These are phyloP conservation scores for Astur gentilis DNA, from an alignment of 2,113 vertebrate genomes.

Conservation along the genomic window DNA sequence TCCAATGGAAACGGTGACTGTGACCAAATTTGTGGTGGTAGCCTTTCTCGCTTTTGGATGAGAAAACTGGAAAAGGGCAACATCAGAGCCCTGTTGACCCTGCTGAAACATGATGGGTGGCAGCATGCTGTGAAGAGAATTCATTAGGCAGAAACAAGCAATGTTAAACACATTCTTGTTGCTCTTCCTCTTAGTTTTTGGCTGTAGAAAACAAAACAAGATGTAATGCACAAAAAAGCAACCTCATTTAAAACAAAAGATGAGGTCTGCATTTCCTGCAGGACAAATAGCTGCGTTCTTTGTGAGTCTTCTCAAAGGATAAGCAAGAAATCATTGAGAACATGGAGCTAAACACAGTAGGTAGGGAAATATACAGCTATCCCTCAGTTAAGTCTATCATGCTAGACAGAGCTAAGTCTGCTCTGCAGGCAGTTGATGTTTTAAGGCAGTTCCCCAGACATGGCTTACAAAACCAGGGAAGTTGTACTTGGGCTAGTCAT, in stretches of 20 bases:
- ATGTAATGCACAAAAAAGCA: background rate
- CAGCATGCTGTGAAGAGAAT: constrained; percentile 47
- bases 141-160: background rate
- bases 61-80: background rate
- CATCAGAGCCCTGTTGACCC: background rate
- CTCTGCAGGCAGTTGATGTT: background rate
- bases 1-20: background rate
- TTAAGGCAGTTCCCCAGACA: background rate
- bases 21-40: background rate
- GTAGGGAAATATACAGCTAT: background rate
- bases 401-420: background rate
- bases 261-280: background rate
- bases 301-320: background rate
- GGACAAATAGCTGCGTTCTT: background rate
- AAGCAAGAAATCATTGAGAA: background rate
- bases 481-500: background rate
- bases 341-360: background rate
- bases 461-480: background rate
- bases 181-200: background rate
- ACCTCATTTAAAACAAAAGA: background rate
- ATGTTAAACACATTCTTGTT: background rate
- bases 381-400: background rate
- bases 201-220: constrained; percentile 16
- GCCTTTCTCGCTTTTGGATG: background rate
- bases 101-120: background rate